phyloP scores from a whole-genome alignment of 2,797 vertebrate species.

The Epinephelus malabaricus region DNA sequence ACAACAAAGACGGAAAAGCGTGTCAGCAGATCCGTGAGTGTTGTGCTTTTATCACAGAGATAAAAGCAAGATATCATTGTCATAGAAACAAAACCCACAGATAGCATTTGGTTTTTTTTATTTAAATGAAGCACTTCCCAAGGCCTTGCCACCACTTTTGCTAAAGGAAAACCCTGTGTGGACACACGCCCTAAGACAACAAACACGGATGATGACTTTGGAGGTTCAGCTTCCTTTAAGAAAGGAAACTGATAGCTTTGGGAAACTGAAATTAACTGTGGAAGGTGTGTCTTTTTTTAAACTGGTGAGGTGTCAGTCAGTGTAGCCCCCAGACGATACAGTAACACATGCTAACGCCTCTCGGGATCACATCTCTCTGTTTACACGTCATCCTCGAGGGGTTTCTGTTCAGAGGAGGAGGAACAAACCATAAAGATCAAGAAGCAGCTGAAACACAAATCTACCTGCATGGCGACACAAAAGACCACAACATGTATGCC shows the following conservation, averaged over 20 bases:
- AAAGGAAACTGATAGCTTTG: conserved; percentile 25
- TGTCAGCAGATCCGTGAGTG: too few species aligned
- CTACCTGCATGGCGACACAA: background rate
- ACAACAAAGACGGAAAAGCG: too few species aligned
- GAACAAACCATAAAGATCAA: background rate
- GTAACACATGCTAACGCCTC: background rate
- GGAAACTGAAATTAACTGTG: conserved; percentile 12
- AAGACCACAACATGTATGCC: background rate
- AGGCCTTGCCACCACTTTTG: too few species aligned
- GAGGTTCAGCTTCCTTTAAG: too few species aligned
- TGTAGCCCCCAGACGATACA: background rate
- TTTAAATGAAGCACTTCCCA: too few species aligned
- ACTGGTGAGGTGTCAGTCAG: background rate
- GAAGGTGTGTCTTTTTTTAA: conserved; percentile 15
- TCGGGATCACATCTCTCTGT: background rate
- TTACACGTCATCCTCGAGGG: background rate
- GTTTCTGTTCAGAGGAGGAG: background rate
- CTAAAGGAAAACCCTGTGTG: too few species aligned
- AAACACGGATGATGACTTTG: too few species aligned
- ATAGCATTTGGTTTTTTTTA: too few species aligned
- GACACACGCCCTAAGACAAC: too few species aligned
- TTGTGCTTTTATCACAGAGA: too few species aligned
- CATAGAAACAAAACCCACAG: too few species aligned
- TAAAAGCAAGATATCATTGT: too few species aligned
- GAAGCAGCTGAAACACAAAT: conserved; percentile 41